Evolutionary conservation across 2,113 vertebrate genomes (phyloP).

Genomic region (Egretta garzetta): DNA sequence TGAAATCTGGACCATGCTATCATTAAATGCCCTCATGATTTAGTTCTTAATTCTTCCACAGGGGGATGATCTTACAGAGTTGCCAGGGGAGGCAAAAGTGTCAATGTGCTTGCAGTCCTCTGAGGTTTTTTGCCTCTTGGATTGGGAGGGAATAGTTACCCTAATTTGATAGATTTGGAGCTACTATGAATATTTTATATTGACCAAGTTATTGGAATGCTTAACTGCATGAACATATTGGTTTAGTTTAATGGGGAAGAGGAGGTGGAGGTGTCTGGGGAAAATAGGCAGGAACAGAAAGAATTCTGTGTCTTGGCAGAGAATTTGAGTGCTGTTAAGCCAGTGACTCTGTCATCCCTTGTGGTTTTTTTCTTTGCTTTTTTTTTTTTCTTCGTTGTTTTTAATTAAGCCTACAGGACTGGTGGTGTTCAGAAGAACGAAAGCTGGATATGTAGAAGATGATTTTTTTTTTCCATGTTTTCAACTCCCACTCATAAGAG

Average conservation of each 20-base stretch:
- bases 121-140: background rate
- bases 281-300: slow-evolving; percentile 53
- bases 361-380: background rate
- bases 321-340: slow-evolving; percentile 16
- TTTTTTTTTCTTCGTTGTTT: slow-evolving; percentile 6
- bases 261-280: slow-evolving; percentile 55
- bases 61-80: background rate
- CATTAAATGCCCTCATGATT: background rate
- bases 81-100: background rate
- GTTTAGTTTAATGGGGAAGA: slow-evolving; percentile 49
- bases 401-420: background rate
- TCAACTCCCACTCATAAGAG: slow-evolving; percentile 7
- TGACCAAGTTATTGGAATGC: slow-evolving; percentile 18
- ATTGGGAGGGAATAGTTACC: background rate
- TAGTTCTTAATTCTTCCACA: background rate
- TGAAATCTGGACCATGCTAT: background rate
- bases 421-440: background rate
- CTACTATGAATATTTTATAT: slow-evolving; percentile 37
- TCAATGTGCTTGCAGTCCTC: background rate
- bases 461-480: background rate
- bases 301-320: slow-evolving; percentile 47
- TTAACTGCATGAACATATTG: slow-evolving; percentile 54
- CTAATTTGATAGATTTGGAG: background rate
- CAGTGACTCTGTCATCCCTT: slow-evolving; percentile 4
- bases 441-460: background rate